Percentiles rank a stretch among this genome's conserved stretches.
phyloP scores from a whole-genome alignment of 35 echinoderm and acorn worm genomes.

The Lytechinus variegatus region DNA sequence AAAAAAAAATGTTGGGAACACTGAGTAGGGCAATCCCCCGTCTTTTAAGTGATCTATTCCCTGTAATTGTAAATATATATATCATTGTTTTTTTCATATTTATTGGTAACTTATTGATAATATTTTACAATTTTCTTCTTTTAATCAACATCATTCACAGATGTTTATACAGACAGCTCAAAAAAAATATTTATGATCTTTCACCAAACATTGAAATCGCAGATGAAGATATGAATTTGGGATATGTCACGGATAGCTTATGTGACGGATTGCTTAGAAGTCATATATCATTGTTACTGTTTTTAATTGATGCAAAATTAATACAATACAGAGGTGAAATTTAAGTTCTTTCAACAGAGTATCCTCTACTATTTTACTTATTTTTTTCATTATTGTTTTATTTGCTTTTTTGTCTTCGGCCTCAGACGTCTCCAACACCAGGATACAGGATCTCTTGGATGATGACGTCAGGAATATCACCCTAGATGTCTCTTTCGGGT shows the following conservation, averaged over 20 bases:
- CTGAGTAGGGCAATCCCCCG: too few species aligned
- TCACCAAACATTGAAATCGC: background rate
- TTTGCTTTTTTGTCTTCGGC: background rate
- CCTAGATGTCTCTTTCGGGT: background rate
- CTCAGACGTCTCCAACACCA: background rate
- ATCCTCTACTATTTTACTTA: too few species aligned
- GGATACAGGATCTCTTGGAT: background rate
- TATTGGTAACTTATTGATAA: slow-evolving; percentile 28
- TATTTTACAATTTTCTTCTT: background rate
- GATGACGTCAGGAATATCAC: background rate
- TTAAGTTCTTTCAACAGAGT: too few species aligned
- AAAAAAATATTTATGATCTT: background rate
- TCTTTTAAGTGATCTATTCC: too few species aligned
- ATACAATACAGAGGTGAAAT: too few species aligned
- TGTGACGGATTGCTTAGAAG: background rate
- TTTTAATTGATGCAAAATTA: too few species aligned
- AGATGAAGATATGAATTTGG: background rate
- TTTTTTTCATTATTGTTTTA: too few species aligned
- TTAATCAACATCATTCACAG: background rate
- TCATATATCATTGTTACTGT: background rate
- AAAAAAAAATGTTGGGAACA: too few species aligned
- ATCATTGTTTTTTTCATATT: slow-evolving; percentile 40
- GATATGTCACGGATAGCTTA: too few species aligned
- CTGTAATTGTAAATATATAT: too few species aligned
- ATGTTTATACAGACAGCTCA: background rate